These are phyloP conservation scores for Eupithecia subumbrata DNA, from an alignment of 2,888 invertebrate species.

Conservation along the genomic window DNA sequence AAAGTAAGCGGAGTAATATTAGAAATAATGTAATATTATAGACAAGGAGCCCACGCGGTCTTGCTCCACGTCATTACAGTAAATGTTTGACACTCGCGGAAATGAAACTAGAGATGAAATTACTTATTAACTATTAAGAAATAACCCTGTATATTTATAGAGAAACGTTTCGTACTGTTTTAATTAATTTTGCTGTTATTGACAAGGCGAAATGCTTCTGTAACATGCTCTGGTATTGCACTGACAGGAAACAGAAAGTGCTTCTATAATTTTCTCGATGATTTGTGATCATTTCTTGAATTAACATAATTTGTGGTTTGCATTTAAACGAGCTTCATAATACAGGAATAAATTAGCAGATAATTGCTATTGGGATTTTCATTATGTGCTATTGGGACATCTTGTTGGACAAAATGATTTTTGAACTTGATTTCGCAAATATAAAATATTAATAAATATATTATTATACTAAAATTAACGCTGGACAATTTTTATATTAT, in stretches of 20 bases:
- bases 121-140: slow-evolving; percentile 12
- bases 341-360: neutral
- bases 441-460: too few relatives aligned
- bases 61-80: slow-evolving; percentile 21
- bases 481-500: too few relatives aligned
- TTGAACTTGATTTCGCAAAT: neutral
- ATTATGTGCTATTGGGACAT: neutral
- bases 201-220: neutral
- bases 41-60: slow-evolving; percentile 26
- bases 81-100: slow-evolving; percentile 19
- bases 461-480: too few relatives aligned
- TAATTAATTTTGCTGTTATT: neutral
- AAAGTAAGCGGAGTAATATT: neutral
- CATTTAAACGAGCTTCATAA: neutral
- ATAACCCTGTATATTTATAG: slow-evolving; percentile 10
- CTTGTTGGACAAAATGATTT: neutral
- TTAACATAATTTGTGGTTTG: neutral
- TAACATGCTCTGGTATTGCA: neutral
- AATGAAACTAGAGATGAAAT: slow-evolving; percentile 25
- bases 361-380: neutral
- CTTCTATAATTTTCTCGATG: neutral
- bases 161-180: slow-evolving; percentile 14
- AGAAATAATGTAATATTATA: slow-evolving; percentile 17
- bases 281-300: slow-evolving; percentile 4
- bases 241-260: neutral